Conservation (phyloP, 1,140 invertebrate species). For the Zophobas morio region DNA sequence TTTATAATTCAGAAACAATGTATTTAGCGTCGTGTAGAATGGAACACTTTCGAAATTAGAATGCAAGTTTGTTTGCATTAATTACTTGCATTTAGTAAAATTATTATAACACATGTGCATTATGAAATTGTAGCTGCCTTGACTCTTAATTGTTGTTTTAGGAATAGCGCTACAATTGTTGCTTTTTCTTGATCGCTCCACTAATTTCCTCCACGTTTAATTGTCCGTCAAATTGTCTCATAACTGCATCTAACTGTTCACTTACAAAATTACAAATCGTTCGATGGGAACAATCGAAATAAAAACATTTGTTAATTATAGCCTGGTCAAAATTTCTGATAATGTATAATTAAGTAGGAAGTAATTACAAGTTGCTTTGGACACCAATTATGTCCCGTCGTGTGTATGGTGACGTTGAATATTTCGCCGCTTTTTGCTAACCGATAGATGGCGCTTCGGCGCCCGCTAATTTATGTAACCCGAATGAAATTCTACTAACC, state of each 20-base stretch:
- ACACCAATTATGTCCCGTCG: slow-evolving; percentile 8
- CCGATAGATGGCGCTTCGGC: background rate
- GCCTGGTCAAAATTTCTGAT: slow-evolving; percentile 7
- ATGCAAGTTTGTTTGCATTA: slow-evolving; percentile 32
- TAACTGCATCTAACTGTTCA: slow-evolving; percentile 1
- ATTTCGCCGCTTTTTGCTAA: background rate
- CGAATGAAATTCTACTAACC: slow-evolving; percentile 35
- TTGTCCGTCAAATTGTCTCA: slow-evolving; percentile 28
- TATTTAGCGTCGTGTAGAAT: slow-evolving; percentile 29
- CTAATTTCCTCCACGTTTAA: background rate
- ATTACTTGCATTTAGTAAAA: slow-evolving; percentile 42
- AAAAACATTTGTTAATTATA: slow-evolving; percentile 34
- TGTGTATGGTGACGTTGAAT: slow-evolving; percentile 3
- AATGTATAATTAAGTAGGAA: slow-evolving; percentile 29
- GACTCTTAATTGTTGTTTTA: slow-evolving; percentile 39
- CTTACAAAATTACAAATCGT: slow-evolving; percentile 5
- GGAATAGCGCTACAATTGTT: slow-evolving; percentile 12
- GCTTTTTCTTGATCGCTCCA: background rate
- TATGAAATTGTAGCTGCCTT: slow-evolving; percentile 27
- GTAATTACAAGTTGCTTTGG: slow-evolving; percentile 11
- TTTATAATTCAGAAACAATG: slow-evolving; percentile 42
- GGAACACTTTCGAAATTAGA: slow-evolving; percentile 41
- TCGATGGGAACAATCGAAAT: slow-evolving; percentile 9
- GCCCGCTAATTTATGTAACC: background rate
- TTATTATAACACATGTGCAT: slow-evolving; percentile 31